Evolutionary conservation across 1,140 invertebrate genomes (phyloP).

Genomic region (Drosophila auraria): DNA sequence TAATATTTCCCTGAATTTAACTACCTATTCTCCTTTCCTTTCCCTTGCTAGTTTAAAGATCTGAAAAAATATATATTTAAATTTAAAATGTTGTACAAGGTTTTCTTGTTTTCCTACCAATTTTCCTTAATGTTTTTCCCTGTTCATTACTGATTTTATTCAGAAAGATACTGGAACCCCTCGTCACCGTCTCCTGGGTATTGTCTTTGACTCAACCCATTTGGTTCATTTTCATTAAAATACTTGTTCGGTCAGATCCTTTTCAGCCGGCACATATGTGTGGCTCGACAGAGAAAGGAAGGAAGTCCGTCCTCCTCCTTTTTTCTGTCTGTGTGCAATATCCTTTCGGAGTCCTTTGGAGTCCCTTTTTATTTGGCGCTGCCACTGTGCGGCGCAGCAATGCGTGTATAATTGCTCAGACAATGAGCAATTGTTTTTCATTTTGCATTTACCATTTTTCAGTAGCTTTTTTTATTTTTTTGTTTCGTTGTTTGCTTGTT

Average conservation of each 20-base stretch:
- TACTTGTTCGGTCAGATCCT: conserved; percentile 34
- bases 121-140: neutral
- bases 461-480: conserved; percentile 32
- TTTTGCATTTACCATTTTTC: conserved; percentile 65
- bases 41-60: too few species aligned
- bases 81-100: neutral
- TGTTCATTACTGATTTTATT: conserved; percentile 15
- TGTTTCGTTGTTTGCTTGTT: conserved; percentile 39
- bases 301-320: conserved; percentile 32
- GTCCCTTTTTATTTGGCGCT: conserved; percentile 43
- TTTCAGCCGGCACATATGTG: conserved; percentile 55
- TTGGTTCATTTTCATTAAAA: conserved; percentile 48
- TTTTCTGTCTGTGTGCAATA: conserved; percentile 41
- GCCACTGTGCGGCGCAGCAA: conserved; percentile 56
- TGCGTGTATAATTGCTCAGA: conserved; percentile 82
- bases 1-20: too few species aligned
- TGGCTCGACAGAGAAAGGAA: conserved; percentile 34
- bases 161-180: neutral
- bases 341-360: conserved; percentile 52
- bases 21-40: too few species aligned
- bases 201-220: conserved; percentile 25
- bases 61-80: neutral
- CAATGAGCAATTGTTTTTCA: conserved; percentile 82
- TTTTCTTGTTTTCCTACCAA: too few species aligned
- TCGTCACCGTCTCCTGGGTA: conserved; percentile 7